Percentiles rank a stretch among this genome's conserved stretches.
Evolutionary conservation across 1,140 invertebrate species (phyloP).

Genomic region (Caenorhabditis elegans): DNA sequence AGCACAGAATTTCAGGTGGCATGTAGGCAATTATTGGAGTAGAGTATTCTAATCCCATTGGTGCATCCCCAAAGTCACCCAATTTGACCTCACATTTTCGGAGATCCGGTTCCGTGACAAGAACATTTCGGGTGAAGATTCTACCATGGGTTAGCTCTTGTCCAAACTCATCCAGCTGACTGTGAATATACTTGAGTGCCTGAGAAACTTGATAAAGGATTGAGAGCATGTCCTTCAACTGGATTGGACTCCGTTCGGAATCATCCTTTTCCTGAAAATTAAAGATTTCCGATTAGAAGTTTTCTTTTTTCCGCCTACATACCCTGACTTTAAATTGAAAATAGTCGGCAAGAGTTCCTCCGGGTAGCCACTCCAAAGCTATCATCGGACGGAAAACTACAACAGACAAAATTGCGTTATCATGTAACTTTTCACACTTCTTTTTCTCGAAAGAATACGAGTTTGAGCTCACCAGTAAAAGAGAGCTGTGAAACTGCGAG

Average conservation of each 20-base stretch:
- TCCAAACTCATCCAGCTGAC: background rate
- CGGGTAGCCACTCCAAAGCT: slow-evolving; percentile 36
- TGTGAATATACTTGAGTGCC: slow-evolving; percentile 29
- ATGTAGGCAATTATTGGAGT: slow-evolving; percentile 17
- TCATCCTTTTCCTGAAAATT: slow-evolving; percentile 13
- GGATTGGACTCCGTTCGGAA: background rate
- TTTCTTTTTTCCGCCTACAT: background rate
- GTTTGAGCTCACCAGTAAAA: background rate
- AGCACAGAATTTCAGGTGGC: slow-evolving; percentile 30
- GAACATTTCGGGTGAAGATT: slow-evolving; percentile 29
- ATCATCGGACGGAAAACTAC: slow-evolving; percentile 31
- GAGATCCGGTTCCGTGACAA: slow-evolving; percentile 5
- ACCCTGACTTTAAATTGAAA: slow-evolving; percentile 29
- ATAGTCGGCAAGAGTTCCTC: slow-evolving; percentile 23
- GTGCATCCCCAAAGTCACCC: slow-evolving; percentile 23
- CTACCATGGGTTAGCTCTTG: slow-evolving; percentile 18
- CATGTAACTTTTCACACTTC: background rate
- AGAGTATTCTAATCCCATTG: slow-evolving; percentile 15
- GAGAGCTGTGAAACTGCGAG: slow-evolving; percentile 20
- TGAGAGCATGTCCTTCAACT: background rate
- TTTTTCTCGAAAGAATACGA: background rate
- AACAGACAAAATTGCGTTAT: background rate
- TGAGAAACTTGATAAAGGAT: background rate
- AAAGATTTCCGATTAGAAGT: background rate
- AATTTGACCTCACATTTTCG: slow-evolving; percentile 11